These are phyloP conservation scores for Semibalanus balanoides DNA, from an alignment of 1,140 invertebrate genomes.

Conservation along the genomic window DNA sequence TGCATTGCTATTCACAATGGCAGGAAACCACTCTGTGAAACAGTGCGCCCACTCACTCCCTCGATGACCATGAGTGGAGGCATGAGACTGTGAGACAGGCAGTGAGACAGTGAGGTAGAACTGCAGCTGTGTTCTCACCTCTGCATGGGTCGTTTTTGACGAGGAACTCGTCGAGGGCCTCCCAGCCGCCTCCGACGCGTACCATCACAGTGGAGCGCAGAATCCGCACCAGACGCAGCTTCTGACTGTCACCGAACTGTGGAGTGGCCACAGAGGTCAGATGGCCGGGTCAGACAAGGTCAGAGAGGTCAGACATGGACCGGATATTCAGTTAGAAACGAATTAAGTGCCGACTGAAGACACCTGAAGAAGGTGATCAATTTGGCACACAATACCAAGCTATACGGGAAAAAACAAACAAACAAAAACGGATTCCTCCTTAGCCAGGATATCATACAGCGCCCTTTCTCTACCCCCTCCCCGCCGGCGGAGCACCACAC, in stretches of 20 bases:
- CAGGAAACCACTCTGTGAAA: no score
- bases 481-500: no score
- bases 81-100: not conserved
- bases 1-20: no score
- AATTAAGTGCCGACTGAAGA: no score
- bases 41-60: no score
- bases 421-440: no score
- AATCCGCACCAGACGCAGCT: constrained; percentile 91
- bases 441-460: no score
- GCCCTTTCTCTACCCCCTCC: no score
- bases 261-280: not conserved
- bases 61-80: not conserved
- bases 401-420: no score
- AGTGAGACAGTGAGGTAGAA: not conserved
- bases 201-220: constrained; percentile 98
- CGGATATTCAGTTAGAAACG: no score
- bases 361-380: no score
- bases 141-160: constrained; percentile 99
- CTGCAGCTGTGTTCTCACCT: constrained; percentile 48
- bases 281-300: not conserved
- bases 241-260: constrained; percentile 96
- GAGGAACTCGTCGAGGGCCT: constrained; percentile 95
- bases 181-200: constrained; percentile 97
- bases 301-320: not conserved
- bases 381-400: no score